Conservation (phyloP, 2,888 invertebrate genomes). For the Protophormia terraenovae region DNA sequence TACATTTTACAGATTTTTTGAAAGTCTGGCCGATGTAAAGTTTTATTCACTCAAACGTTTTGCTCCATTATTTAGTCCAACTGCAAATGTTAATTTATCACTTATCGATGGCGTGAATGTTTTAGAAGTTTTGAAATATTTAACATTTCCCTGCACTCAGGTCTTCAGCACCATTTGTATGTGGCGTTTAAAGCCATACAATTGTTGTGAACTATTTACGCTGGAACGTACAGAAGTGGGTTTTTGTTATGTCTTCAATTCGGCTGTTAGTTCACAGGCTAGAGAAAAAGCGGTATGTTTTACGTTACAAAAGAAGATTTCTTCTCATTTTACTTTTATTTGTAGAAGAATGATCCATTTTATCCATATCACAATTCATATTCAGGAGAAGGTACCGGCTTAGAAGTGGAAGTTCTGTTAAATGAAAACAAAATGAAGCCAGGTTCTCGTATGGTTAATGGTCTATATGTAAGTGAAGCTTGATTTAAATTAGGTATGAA, state of each 20-base stretch:
- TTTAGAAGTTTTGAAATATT: constrained; percentile 71
- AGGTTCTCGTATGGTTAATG: constrained; percentile 64
- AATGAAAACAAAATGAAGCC: constrained; percentile 69
- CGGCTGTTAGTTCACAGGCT: constrained; percentile 72
- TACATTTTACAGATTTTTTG: constrained; percentile 74
- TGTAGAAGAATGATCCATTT: constrained; percentile 72
- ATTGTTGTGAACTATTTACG: constrained; percentile 82
- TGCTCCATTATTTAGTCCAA: constrained; percentile 70
- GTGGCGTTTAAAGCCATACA: constrained; percentile 80
- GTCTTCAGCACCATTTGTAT: constrained; percentile 79
- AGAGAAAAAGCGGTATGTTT: constrained; percentile 69
- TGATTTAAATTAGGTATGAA: background rate
- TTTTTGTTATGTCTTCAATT: constrained; percentile 82
- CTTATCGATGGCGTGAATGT: constrained; percentile 75
- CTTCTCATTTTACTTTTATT: background rate
- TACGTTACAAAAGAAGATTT: background rate
- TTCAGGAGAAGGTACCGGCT: constrained; percentile 76
- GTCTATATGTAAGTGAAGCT: constrained; percentile 71
- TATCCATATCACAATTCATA: constrained; percentile 76
- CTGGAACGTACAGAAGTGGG: constrained; percentile 81
- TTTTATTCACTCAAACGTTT: constrained; percentile 70
- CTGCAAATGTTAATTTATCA: constrained; percentile 59
- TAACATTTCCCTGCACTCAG: constrained; percentile 76
- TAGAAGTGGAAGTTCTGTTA: constrained; percentile 71
- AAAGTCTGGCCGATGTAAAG: constrained; percentile 69